Conservation (phyloP, 2,113 vertebrate species). For the Cricetomys ansorgei region DNA sequence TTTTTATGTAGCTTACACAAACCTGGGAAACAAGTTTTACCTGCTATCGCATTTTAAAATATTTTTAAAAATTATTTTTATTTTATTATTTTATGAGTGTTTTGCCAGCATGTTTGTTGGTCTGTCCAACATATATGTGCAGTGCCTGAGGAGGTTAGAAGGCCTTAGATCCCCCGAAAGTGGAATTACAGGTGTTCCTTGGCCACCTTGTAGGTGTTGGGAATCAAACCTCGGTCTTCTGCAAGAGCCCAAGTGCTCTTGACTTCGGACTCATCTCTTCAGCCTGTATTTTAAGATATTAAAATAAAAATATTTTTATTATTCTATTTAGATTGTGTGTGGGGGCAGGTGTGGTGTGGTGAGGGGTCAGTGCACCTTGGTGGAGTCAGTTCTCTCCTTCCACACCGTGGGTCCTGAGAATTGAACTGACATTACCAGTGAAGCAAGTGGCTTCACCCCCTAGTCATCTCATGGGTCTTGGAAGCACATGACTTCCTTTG, state of each 20-base stretch:
- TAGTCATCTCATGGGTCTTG: not conserved
- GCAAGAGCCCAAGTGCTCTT: not conserved
- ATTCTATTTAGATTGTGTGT: not conserved
- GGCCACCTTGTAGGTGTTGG: not conserved
- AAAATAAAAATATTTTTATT: too few relatives aligned
- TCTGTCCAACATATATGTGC: not conserved
- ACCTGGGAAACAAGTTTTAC: not conserved
- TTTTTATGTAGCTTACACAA: not conserved
- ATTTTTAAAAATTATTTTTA: not conserved
- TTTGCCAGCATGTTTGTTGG: not conserved
- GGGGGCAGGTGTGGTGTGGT: not conserved
- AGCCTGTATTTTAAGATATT: not conserved
- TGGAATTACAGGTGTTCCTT: not conserved
- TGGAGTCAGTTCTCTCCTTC: not conserved
- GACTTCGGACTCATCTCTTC: not conserved
- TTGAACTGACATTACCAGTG: not conserved
- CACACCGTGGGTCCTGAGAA: too few relatives aligned
- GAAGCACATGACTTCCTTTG: not conserved
- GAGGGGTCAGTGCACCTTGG: not conserved
- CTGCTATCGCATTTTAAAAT: not conserved
- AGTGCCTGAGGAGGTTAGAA: not conserved
- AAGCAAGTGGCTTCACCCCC: not conserved
- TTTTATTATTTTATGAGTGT: not conserved
- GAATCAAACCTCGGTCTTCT: not conserved
- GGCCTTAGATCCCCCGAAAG: not conserved